phyloP scores from a whole-genome alignment of 2,113 vertebrate species.

The Urocitellus parryii region DNA sequence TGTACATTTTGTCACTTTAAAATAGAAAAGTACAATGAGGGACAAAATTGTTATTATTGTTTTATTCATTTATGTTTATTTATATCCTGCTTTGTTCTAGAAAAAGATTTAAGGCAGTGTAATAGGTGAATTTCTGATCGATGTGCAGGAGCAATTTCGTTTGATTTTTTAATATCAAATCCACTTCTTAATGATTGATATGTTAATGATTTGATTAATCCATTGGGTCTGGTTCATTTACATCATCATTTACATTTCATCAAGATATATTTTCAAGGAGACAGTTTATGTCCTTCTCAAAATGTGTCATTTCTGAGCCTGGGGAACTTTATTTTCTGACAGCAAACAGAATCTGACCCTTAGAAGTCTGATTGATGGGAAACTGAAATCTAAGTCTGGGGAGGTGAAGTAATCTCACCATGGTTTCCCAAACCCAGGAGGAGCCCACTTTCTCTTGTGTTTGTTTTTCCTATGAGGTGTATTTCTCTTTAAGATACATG shows the following conservation, averaged over 20 bases:
- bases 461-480: background rate
- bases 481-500: background rate
- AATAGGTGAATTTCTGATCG: background rate
- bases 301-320: conserved; percentile 40
- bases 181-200: conserved; percentile 72
- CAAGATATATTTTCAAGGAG: conserved; percentile 65
- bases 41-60: background rate
- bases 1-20: background rate
- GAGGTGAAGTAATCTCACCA: background rate
- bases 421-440: background rate
- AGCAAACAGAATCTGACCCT: conserved; percentile 18
- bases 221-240: conserved; percentile 68
- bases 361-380: background rate
- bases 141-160: conserved; percentile 3
- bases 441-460: background rate
- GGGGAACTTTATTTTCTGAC: background rate
- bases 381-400: background rate
- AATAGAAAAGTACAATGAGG: background rate
- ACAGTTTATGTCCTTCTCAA: conserved; percentile 62
- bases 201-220: conserved; percentile 73
- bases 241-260: conserved; percentile 73
- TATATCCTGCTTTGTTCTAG: conserved; percentile 28
- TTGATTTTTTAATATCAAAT: conserved; percentile 50
- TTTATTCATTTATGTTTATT: conserved; percentile 48
- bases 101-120: background rate